Evolutionary conservation across 2,888 invertebrate genomes (phyloP), one percentile per base, ranked within the genome.

Genomic region (Leptinotarsa peninsularis): DNA sequence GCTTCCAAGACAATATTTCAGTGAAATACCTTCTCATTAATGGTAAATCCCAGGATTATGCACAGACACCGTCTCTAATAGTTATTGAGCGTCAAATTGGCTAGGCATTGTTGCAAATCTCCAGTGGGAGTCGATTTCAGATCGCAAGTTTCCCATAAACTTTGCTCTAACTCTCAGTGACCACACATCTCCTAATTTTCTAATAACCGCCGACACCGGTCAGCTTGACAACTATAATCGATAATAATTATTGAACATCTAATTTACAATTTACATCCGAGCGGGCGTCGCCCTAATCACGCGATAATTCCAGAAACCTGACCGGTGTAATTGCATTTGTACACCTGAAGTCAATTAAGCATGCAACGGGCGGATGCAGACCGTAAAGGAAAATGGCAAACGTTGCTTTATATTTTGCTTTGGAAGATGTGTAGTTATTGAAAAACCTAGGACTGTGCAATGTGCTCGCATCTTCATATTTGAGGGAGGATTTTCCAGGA

Each of bases 281-380:
- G 78, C 77, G 76, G 81, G 78, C 78, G 77, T 79, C 81, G 81
- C 81, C 80, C 80, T 82, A 81, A 81, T 79, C 83, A 80, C 77
- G 82, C 81, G 82, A 82, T 83, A 82, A 84, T 83, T 82, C 81
- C 80, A 81, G 81, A 82, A 82, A 82, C 79, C 79, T 80, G 80
- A 84, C 83, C 84, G 83, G 83, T 85, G 80, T 84, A 84, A 84
- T 84, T 85, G 82, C 83, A 81, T 76, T 80, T 78, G 81, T 82
- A 83, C 85, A 84, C 83, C 83, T 84, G 84, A 84, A 82, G 80
- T 83, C 81, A 81, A 83, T 83, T 83, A 82, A 81, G 82, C 80
- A 81, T 80, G 80, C 79, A 76, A 63, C 72, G 78, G 67, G 63
- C 21, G 58, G 58, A 58, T 58, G 23, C 23, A 58, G 13, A 15